Percentiles rank a stretch among this genome's conserved stretches.
phyloP scores from a whole-genome alignment of 2,888 invertebrate genomes.

The Cabera pusaria region DNA sequence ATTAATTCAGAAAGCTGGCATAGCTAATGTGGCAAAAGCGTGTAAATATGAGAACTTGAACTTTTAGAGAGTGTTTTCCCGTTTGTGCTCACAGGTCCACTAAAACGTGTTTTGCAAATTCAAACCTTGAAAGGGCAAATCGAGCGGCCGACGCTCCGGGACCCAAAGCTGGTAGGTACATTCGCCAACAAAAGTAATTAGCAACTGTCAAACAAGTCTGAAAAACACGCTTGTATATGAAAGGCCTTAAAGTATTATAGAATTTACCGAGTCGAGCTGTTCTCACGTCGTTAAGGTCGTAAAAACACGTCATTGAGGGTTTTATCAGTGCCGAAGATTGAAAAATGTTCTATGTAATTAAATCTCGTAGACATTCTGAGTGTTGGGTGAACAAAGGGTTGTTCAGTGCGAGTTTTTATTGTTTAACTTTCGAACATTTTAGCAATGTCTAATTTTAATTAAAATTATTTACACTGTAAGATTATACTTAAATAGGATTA shows the following conservation, averaged over 20 bases:
- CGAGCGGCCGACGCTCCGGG: constrained; percentile 30
- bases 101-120: constrained; percentile 37
- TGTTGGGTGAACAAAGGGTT: constrained; percentile 13
- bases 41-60: constrained; percentile 27
- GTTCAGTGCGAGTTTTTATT: constrained; percentile 12
- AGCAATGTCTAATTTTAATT: constrained; percentile 7
- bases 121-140: constrained; percentile 33
- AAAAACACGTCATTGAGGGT: constrained; percentile 22
- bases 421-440: constrained; percentile 7
- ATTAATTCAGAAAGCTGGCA: constrained; percentile 30
- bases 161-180: constrained; percentile 33
- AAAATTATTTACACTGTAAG: not conserved
- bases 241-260: constrained; percentile 27
- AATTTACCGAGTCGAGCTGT: constrained; percentile 20
- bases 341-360: constrained; percentile 18
- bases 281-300: constrained; percentile 27
- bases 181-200: constrained; percentile 44
- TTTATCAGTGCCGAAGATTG: constrained; percentile 18
- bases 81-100: constrained; percentile 26
- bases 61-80: constrained; percentile 27
- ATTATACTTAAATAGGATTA: too few relatives aligned
- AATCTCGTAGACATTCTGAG: constrained; percentile 16
- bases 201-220: constrained; percentile 43
- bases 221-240: constrained; percentile 35
- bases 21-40: constrained; percentile 28